Evolutionary conservation across 2,888 invertebrate species (phyloP).

Genomic region (Callimorpha dominula): DNA sequence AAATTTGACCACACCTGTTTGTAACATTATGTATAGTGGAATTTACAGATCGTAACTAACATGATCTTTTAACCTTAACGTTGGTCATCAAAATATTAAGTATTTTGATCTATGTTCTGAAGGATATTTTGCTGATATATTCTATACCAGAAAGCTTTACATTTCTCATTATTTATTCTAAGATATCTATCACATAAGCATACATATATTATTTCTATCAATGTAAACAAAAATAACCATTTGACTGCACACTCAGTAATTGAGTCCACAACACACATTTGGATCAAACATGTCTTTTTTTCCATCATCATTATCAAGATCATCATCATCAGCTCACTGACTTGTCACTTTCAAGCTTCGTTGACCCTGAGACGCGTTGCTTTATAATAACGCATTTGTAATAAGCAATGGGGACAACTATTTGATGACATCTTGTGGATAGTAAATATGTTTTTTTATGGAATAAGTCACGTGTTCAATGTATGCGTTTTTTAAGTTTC

Average conservation of each 20-base stretch:
- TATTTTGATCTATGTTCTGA: too few species aligned
- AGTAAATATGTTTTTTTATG: neutral
- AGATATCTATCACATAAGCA: neutral
- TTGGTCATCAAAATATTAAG: too few species aligned
- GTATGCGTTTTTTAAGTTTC: too few species aligned
- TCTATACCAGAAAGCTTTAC: neutral
- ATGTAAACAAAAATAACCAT: neutral
- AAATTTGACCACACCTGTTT: too few species aligned
- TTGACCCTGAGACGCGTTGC: conserved; percentile 26
- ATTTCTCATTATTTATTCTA: neutral
- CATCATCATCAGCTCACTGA: conserved; percentile 40
- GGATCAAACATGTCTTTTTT: conserved; percentile 17
- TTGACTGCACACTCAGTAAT: conserved; percentile 1
- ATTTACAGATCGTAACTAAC: too few species aligned
- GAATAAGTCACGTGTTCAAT: too few species aligned
- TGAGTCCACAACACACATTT: conserved; percentile 14
- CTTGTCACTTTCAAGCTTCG: conserved; percentile 48
- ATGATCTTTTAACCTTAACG: too few species aligned
- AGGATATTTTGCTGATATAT: neutral
- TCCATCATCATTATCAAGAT: conserved; percentile 38
- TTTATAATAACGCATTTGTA: neutral
- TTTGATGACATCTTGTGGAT: neutral
- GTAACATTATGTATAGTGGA: too few species aligned
- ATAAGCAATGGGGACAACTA: conserved; percentile 12
- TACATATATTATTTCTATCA: neutral